These are phyloP conservation scores for Sesia apiformis DNA, from an alignment of 2,888 invertebrate species.

Conservation along the genomic window DNA sequence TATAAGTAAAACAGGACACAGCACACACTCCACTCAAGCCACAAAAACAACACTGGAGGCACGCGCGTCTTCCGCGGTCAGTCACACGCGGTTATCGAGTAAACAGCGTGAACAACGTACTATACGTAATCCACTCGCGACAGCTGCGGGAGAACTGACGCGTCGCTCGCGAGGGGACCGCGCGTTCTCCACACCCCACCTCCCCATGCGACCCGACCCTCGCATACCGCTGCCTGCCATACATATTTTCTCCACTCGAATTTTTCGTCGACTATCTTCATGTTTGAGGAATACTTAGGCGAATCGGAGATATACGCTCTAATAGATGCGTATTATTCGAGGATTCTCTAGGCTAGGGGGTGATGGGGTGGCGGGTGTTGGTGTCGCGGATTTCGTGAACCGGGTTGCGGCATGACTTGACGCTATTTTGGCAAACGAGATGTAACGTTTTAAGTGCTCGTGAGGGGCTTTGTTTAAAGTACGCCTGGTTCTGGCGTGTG, in stretches of 20 bases:
- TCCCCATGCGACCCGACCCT: conserved; percentile 37
- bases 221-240: conserved; percentile 57
- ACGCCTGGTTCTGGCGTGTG: background rate
- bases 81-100: conserved; percentile 51
- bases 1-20: conserved; percentile 39
- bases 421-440: conserved; percentile 42
- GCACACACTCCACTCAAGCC: conserved; percentile 59
- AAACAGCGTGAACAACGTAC: conserved; percentile 18
- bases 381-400: conserved; percentile 29
- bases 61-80: conserved; percentile 41
- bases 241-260: conserved; percentile 71
- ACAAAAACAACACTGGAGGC: conserved; percentile 45
- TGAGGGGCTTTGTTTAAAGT: conserved; percentile 3
- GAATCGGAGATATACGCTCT: conserved; percentile 70
- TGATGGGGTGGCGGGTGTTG: conserved; percentile 10
- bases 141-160: conserved; percentile 48
- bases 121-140: conserved; percentile 32
- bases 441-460: conserved; percentile 32
- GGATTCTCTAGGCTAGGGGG: conserved; percentile 48
- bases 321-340: conserved; percentile 69
- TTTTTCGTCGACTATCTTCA: conserved; percentile 72
- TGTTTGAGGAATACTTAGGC: conserved; percentile 71
- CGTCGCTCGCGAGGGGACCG: conserved; percentile 24
- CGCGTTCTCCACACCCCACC: conserved; percentile 28
- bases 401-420: conserved; percentile 27